Conservation (phyloP, 2,888 invertebrate species). For the Leucophenga montana region DNA sequence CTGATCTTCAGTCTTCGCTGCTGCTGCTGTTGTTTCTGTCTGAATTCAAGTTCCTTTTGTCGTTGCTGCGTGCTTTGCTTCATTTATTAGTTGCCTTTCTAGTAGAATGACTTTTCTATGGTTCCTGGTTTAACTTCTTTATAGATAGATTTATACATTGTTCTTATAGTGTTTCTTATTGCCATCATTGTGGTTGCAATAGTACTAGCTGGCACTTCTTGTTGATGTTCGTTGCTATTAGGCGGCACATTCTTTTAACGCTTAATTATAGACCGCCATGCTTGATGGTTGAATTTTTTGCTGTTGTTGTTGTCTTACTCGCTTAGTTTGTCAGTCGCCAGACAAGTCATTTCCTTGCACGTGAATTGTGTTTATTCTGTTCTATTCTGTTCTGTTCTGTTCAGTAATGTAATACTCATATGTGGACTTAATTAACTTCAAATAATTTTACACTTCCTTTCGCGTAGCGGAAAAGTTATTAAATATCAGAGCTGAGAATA, state of each 20-base stretch:
- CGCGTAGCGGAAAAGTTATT: background rate
- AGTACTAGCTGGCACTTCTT: constrained; percentile 3
- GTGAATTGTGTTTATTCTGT: background rate
- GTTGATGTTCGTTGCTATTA: constrained; percentile 48
- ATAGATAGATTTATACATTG: background rate
- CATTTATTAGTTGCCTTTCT: background rate
- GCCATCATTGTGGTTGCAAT: background rate
- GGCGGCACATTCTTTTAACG: constrained; percentile 62
- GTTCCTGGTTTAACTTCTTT: too few relatives aligned
- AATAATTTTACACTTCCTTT: constrained; percentile 18
- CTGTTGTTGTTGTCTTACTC: constrained; percentile 29
- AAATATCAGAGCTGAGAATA: background rate
- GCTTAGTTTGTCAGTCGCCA: constrained; percentile 2
- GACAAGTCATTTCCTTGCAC: constrained; percentile 23
- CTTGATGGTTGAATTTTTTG: constrained; percentile 20
- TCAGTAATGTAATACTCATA: background rate
- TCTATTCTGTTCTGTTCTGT: background rate
- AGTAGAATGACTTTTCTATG: too few relatives aligned
- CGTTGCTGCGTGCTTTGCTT: background rate
- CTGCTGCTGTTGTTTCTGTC: constrained; percentile 11
- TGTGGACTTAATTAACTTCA: constrained; percentile 3
- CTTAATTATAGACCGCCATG: constrained; percentile 57
- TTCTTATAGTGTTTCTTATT: background rate
- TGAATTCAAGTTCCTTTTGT: background rate
- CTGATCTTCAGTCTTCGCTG: background rate